A percentile compares a stretch with the other conserved stretches of the same genome.
phyloP scores from a whole-genome alignment of 2,888 invertebrate species.

The Campopleginae sp. region DNA sequence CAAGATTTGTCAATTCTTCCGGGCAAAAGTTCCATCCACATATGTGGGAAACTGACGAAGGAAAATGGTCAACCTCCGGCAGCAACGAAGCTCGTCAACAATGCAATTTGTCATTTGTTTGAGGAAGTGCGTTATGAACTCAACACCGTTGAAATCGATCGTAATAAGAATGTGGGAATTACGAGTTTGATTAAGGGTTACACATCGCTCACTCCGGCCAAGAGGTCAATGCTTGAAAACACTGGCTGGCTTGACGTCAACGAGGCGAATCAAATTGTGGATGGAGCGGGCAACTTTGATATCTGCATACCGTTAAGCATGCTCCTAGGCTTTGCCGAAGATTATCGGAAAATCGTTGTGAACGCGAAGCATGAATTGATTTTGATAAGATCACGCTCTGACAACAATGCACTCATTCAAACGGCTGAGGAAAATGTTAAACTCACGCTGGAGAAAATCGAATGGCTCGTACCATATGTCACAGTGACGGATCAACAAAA shows the following conservation, averaged over 20 bases:
- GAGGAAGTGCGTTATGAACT: constrained; percentile 10
- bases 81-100: neutral
- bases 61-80: neutral
- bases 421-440: neutral
- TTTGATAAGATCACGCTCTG: neutral
- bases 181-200: constrained; percentile 4
- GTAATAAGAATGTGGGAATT: constrained; percentile 14
- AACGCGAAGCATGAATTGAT: too few species aligned
- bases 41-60: neutral
- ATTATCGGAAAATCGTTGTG: neutral
- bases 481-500: too few species aligned
- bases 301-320: constrained; percentile 13
- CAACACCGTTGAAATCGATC: constrained; percentile 23
- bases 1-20: constrained; percentile 13
- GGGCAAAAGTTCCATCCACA: neutral
- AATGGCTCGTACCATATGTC: too few species aligned
- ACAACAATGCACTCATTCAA: neutral
- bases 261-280: neutral
- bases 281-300: constrained; percentile 6
- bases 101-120: constrained; percentile 23
- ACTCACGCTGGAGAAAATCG: neutral
- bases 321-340: constrained; percentile 4
- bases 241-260: neutral
- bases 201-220: neutral
- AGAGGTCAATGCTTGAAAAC: constrained; percentile 1